These are phyloP conservation scores for Clarias platycephalus DNA, from an alignment of 2,797 vertebrate species.

Conservation along the genomic window DNA sequence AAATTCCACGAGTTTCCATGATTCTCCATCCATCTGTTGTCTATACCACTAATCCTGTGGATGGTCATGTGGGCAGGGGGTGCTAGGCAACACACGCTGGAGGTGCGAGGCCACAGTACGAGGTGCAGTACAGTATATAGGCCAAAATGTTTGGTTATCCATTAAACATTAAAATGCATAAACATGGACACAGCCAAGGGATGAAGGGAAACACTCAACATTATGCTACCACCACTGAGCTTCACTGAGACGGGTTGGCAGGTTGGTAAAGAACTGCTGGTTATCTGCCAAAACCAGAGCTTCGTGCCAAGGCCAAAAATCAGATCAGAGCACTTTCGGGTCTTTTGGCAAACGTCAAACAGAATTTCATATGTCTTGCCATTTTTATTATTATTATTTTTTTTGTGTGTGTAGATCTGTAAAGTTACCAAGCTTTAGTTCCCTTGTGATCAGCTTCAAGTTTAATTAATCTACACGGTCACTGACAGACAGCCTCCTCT, in stretches of 20 bases:
- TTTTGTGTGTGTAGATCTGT: not conserved
- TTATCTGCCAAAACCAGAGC: not conserved
- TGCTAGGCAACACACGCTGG: no score
- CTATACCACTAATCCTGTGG: no score
- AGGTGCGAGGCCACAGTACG: no score
- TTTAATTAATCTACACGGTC: not conserved
- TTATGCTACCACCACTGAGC: not conserved
- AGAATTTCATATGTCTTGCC: not conserved
- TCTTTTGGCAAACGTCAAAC: conserved; percentile 1
- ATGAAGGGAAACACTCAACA: not conserved
- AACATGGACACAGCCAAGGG: not conserved
- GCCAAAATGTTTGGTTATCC: no score
- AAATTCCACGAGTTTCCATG: not conserved
- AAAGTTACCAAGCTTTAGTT: not conserved
- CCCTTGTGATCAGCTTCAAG: not conserved
- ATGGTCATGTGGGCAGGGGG: no score
- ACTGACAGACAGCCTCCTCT: conserved; percentile 5
- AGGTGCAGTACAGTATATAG: no score
- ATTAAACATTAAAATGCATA: no score
- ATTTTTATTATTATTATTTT: no score
- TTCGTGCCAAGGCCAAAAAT: not conserved
- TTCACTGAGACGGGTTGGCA: not conserved
- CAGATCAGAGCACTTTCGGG: not conserved
- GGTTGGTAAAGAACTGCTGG: not conserved
- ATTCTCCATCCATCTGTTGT: no score